Conservation (phyloP, 2,797 vertebrate species). For the Pseudocheirus occidentalis region DNA sequence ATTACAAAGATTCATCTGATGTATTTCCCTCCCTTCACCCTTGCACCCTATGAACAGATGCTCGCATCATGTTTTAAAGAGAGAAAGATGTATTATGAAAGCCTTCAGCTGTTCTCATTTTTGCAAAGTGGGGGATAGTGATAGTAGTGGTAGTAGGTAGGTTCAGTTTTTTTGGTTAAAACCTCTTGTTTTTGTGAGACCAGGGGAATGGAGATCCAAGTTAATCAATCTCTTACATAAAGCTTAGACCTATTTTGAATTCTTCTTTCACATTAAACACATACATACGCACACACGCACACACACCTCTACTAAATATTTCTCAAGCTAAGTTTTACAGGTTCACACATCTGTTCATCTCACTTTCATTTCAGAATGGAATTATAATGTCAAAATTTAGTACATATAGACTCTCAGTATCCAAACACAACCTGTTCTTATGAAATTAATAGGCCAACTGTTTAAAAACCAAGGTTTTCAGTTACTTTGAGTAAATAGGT, state of each 20-base stretch:
- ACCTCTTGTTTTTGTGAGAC: constrained; percentile 9
- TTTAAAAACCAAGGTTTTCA: not conserved
- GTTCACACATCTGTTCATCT: not conserved
- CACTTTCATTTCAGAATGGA: not conserved
- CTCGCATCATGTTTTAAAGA: constrained; percentile 43
- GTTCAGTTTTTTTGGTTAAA: constrained; percentile 22
- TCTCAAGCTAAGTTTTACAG: not conserved
- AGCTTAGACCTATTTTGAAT: not conserved
- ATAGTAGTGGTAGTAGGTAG: not conserved
- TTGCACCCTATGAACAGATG: constrained; percentile 43
- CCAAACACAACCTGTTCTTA: not conserved
- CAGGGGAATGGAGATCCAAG: not conserved
- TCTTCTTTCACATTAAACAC: not conserved
- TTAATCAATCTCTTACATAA: not conserved
- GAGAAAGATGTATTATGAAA: constrained; percentile 46
- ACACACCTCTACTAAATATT: not conserved
- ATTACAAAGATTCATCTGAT: constrained; percentile 21
- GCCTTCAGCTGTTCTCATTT: constrained; percentile 9
- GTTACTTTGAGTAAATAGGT: not conserved
- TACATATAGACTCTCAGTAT: not conserved
- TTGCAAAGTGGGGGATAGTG: not conserved
- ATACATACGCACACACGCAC: not conserved
- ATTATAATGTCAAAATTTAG: not conserved
- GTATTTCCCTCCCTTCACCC: constrained; percentile 48
- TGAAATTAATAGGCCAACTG: not conserved